Conservation (phyloP, 2,113 vertebrate genomes). For the Thoracochromis brauschi region DNA sequence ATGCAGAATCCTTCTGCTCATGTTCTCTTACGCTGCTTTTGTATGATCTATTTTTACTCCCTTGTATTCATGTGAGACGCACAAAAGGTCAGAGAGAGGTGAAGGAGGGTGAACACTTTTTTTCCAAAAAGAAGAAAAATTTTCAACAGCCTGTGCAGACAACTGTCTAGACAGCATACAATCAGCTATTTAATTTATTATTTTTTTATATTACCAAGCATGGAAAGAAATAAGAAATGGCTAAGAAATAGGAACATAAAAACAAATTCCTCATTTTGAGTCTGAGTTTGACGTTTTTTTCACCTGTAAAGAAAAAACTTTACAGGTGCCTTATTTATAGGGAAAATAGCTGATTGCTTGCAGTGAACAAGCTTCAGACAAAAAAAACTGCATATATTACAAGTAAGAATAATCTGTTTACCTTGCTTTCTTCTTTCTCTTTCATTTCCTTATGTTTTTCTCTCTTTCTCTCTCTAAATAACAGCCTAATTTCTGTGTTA, state of each 20-base stretch:
- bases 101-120: background rate
- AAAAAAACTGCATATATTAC: background rate
- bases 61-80: background rate
- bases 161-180: constrained; percentile 16
- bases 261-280: background rate
- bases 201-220: background rate
- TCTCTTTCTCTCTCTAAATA: background rate
- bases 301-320: background rate
- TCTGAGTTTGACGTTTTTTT: background rate
- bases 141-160: background rate
- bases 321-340: background rate
- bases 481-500: background rate
- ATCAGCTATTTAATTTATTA: background rate
- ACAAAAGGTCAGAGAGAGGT: background rate
- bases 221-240: background rate
- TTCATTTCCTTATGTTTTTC: background rate
- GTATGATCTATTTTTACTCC: background rate
- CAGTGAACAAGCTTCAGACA: background rate
- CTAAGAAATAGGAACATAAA: background rate
- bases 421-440: background rate
- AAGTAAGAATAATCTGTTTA: background rate
- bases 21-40: background rate
- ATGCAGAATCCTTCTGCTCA: background rate
- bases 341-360: background rate
- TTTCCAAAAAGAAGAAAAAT: background rate